These are phyloP conservation scores for Meloidogyne floridensis DNA, from an alignment of 1,140 invertebrate species.

Conservation along the genomic window DNA sequence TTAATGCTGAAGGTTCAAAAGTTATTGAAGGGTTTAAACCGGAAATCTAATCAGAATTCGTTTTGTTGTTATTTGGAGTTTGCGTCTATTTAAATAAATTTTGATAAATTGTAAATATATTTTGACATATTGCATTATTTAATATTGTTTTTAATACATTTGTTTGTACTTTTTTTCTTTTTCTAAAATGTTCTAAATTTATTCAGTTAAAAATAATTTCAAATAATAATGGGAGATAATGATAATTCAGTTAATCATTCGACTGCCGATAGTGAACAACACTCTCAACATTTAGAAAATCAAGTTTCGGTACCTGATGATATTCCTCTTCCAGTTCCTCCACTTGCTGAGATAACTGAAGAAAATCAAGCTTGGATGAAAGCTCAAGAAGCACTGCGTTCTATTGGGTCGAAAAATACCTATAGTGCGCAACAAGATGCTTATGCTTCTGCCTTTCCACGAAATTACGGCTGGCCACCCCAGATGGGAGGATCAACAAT, in stretches of 20 bases:
- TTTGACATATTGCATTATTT: background rate
- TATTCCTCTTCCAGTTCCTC: background rate
- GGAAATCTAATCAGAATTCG: background rate
- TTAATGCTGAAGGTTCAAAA: constrained; percentile 78
- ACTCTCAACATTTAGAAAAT: background rate
- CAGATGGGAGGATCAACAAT: background rate
- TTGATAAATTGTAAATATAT: background rate
- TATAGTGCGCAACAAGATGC: background rate
- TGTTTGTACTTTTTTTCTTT: background rate
- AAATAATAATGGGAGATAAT: background rate
- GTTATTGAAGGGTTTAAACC: constrained; percentile 9
- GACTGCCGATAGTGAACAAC: background rate
- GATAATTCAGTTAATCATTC: background rate
- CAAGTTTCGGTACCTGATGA: background rate
- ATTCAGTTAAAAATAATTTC: background rate
- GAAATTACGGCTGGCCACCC: background rate
- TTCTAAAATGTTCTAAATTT: no score
- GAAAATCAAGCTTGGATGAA: constrained; percentile 27
- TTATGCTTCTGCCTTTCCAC: background rate
- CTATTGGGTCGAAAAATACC: constrained; percentile 14
- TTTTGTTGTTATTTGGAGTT: background rate
- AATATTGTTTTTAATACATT: background rate
- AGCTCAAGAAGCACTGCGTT: constrained; percentile 27
- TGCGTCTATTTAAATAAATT: background rate
- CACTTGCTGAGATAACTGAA: background rate